Evolutionary conservation across 2,888 invertebrate genomes (phyloP).

Genomic region (Phrixothrix hirtus): DNA sequence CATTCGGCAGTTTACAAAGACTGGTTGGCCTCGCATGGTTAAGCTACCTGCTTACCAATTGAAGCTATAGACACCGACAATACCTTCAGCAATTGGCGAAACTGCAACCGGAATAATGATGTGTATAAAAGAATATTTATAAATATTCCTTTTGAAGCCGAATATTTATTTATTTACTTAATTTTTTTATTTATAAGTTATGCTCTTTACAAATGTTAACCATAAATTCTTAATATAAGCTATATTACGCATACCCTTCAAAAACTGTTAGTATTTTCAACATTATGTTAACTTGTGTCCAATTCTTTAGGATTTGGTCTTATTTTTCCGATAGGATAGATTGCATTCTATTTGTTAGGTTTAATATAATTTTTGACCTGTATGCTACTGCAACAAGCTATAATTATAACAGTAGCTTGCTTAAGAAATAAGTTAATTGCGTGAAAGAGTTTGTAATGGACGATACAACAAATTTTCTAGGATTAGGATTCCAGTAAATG

Average conservation of each 20-base stretch:
- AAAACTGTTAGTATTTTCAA: neutral
- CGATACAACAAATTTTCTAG: no score
- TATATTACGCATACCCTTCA: neutral
- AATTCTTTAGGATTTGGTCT: no score
- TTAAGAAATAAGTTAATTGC: no score
- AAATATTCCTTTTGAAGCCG: neutral
- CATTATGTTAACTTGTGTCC: no score
- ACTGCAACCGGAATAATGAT: constrained; percentile 2
- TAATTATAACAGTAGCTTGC: no score
- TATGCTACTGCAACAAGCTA: no score
- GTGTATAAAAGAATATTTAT: neutral
- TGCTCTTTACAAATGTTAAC: neutral
- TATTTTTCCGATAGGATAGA: no score
- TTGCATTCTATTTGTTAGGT: no score
- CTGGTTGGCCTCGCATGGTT: constrained; percentile 35
- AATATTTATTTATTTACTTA: neutral
- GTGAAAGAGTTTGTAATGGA: no score
- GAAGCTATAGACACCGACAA: constrained; percentile 21
- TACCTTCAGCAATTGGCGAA: constrained; percentile 8
- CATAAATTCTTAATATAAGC: no score
- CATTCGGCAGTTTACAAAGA: constrained; percentile 44
- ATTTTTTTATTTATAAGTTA: neutral
- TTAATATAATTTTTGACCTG: no score
- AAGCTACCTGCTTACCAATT: constrained; percentile 34
- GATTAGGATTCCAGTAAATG: no score